Evolutionary conservation across 2,888 invertebrate species (phyloP).

Genomic region (Hololepta plana): DNA sequence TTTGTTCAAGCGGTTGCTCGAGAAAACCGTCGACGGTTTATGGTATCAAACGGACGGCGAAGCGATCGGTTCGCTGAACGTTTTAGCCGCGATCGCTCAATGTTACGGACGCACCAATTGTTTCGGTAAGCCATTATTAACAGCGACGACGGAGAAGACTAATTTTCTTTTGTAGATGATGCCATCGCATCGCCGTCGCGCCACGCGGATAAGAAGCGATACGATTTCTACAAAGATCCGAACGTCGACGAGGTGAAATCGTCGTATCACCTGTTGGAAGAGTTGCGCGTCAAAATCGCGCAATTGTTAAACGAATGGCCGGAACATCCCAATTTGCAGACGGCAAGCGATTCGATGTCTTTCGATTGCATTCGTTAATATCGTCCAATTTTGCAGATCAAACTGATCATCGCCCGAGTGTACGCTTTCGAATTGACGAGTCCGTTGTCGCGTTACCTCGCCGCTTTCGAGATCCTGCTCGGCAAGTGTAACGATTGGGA

Average conservation of each 20-base stretch:
- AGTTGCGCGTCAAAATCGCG: conserved; percentile 39
- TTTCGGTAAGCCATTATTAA: conserved; percentile 16
- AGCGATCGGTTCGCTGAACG: conserved; percentile 36
- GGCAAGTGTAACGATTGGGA: conserved; percentile 84
- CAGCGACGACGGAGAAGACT: too few species aligned
- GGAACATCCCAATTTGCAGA: conserved; percentile 71
- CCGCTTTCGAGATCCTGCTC: conserved; percentile 77
- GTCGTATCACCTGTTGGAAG: conserved; percentile 49
- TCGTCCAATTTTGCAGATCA: conserved; percentile 31
- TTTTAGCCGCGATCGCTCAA: conserved; percentile 35
- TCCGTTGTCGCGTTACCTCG: conserved; percentile 73
- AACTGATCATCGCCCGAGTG: conserved; percentile 44
- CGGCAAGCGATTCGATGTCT: conserved; percentile 32
- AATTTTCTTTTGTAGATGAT: too few species aligned
- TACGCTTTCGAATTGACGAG: conserved; percentile 56
- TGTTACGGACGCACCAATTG: conserved; percentile 25
- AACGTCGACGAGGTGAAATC: conserved; percentile 61
- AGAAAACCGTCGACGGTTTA: conserved; percentile 32
- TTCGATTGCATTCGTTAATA: conserved; percentile 1
- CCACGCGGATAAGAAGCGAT: conserved; percentile 14
- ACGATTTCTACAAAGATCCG: conserved; percentile 70
- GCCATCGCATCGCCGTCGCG: conserved; percentile 13
- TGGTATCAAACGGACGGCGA: conserved; percentile 34
- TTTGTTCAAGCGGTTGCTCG: conserved; percentile 35
- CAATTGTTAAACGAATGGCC: conserved; percentile 66